A percentile compares a stretch with the other conserved stretches of the same genome.
Evolutionary conservation across 2,888 invertebrate genomes (phyloP).

Genomic region (Drosophila conformis): DNA sequence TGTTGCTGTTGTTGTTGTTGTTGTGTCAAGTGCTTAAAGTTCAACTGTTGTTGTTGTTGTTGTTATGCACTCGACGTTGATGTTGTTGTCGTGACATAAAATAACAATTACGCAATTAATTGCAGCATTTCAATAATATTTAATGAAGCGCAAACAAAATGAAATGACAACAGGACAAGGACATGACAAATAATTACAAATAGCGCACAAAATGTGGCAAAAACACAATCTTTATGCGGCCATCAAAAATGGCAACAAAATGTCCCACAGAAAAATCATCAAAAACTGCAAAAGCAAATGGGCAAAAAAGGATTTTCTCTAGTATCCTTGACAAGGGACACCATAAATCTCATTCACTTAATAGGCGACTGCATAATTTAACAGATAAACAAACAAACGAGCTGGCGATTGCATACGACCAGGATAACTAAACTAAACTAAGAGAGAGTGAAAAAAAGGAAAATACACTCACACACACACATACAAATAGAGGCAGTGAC

Average conservation of each 20-base stretch:
- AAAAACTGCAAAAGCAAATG: conserved; percentile 26
- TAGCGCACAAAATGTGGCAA: conserved; percentile 29
- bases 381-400: conserved; percentile 78
- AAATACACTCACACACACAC: conserved; percentile 8
- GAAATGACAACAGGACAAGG: conserved; percentile 61
- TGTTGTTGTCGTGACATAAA: conserved; percentile 65
- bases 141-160: conserved; percentile 79
- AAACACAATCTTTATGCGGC: conserved; percentile 10
- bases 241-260: conserved; percentile 17
- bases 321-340: conserved; percentile 27
- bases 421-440: conserved; percentile 7
- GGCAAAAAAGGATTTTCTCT: conserved; percentile 34
- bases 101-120: conserved; percentile 81
- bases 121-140: conserved; percentile 80
- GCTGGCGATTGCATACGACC: conserved; percentile 52
- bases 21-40: conserved; percentile 70
- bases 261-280: background rate
- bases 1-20: conserved; percentile 31
- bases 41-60: conserved; percentile 33
- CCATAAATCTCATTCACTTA: conserved; percentile 80
- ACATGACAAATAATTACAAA: conserved; percentile 71
- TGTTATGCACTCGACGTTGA: conserved; percentile 16
- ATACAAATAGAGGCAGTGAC: conserved; percentile 18
- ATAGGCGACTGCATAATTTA: conserved; percentile 81
- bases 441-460: background rate